phyloP scores from a whole-genome alignment of 2,888 invertebrate species.

The Eupithecia vulgata region DNA sequence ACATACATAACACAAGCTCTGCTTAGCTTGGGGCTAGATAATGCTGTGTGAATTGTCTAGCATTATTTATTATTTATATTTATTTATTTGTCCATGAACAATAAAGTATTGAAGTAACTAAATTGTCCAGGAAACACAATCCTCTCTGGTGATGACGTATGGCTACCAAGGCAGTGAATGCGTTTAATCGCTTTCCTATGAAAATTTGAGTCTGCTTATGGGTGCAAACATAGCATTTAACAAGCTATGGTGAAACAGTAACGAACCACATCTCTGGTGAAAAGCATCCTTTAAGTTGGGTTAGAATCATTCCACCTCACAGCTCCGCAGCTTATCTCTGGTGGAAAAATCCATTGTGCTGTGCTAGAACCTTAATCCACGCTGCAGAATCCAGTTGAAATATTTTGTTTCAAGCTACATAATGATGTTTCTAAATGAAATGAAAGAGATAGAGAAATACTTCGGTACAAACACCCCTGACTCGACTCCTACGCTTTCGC shows the following conservation, averaged over 20 bases:
- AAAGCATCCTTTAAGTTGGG: background rate
- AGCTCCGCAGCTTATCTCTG: background rate
- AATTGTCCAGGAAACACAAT: background rate
- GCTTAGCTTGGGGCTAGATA: too few species aligned
- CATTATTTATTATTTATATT: too few species aligned
- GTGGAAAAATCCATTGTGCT: background rate
- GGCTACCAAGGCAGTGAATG: background rate
- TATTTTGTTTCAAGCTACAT: background rate
- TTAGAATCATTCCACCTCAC: background rate
- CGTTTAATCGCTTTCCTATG: background rate
- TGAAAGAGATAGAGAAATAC: background rate
- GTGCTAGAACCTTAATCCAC: background rate
- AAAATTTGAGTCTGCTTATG: too few species aligned
- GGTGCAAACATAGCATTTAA: too few species aligned
- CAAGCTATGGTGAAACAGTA: too few species aligned
- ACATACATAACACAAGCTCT: too few species aligned
- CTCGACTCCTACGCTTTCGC: background rate
- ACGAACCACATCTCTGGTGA: too few species aligned
- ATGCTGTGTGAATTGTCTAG: too few species aligned
- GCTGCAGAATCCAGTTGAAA: background rate
- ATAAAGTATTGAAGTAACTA: too few species aligned
- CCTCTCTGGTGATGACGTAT: background rate
- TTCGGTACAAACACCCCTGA: background rate
- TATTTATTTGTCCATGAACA: too few species aligned
- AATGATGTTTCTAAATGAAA: background rate